Percentiles rank a stretch among this genome's conserved stretches.
Conservation (phyloP, 2,113 vertebrate genomes). For the Sylvicapra grimmia region DNA sequence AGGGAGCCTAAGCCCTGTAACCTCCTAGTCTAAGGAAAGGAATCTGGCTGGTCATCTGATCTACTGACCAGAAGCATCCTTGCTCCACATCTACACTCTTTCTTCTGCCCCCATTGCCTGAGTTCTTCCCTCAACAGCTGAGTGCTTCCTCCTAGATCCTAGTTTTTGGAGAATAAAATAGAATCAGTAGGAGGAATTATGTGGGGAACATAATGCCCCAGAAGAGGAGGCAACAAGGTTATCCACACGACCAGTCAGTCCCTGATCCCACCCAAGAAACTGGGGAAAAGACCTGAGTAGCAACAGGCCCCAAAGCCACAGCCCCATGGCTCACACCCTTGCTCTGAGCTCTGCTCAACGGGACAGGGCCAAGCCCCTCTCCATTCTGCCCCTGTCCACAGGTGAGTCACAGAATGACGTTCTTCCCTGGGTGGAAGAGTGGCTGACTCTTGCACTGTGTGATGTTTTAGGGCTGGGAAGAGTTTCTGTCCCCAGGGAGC, state of each 20-base stretch:
- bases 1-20: background rate
- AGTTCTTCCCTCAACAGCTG: background rate
- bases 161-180: background rate
- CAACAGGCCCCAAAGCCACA: background rate
- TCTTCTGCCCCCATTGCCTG: background rate
- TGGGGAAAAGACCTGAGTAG: background rate
- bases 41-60: background rate
- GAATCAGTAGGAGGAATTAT: background rate
- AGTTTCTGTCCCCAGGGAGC: background rate
- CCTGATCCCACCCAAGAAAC: conserved; percentile 1
- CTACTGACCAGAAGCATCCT: background rate
- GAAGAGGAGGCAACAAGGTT: background rate
- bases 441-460: background rate
- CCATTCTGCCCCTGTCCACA: background rate
- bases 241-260: background rate
- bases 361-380: background rate
- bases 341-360: background rate
- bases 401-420: conserved; percentile 29
- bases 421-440: conserved; percentile 9
- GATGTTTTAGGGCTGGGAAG: background rate
- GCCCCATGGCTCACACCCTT: background rate
- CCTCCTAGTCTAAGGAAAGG: background rate
- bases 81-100: background rate
- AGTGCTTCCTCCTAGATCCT: background rate
- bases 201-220: background rate